Base-by-base conservation (phyloP, 2,888 invertebrate species). In the Andrena dorsata region DNA sequence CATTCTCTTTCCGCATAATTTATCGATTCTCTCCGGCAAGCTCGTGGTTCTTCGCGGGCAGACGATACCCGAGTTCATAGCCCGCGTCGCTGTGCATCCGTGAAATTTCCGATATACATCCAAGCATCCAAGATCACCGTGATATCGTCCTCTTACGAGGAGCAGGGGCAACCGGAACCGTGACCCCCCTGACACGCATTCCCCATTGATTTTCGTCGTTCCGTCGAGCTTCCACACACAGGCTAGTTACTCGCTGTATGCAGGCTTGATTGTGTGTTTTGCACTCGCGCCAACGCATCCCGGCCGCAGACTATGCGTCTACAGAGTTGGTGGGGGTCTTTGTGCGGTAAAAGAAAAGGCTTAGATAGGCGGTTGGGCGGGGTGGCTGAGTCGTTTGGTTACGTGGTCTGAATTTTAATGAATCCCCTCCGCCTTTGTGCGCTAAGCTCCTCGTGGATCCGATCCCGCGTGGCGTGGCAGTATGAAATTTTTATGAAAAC, bases 371-470 rank as follows among this genome's bases (percentile, higher is more conserved):
- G 1, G 13, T 13, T 4, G 20, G n/a, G 23, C 53, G 28, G 49
- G 61, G 58, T 41, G 65, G 49, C 60, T 53, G 76, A 81, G 79
- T 84, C 83, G 73, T 81, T 82, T 78, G 78, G 66, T 76, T 80
- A 83, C 83, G 89, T 72, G 84, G 77, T 70, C 84, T 86, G 90
- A 91, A 90, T 90, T 90, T 90, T 90, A 91, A 91, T 86, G 87
- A 91, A 86, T 83, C 75, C 85, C 83, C 82, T 86, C 82, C 86
- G 85, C 85, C 87, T 86, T 90, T 90, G 90, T 85, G 73, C 86
- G 56, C 80, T 81, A 84, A 88, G 83, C 82, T 81, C 51, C 79
- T 80, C 66, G n/a, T 65, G 20, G 76, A 73, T 78, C 84, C 75
- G 35, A 53, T 79, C 73, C 73, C 74, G 51, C 61, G 63, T 64